phyloP scores from a whole-genome alignment of 2,797 vertebrate genomes.

The Argentina silus region DNA sequence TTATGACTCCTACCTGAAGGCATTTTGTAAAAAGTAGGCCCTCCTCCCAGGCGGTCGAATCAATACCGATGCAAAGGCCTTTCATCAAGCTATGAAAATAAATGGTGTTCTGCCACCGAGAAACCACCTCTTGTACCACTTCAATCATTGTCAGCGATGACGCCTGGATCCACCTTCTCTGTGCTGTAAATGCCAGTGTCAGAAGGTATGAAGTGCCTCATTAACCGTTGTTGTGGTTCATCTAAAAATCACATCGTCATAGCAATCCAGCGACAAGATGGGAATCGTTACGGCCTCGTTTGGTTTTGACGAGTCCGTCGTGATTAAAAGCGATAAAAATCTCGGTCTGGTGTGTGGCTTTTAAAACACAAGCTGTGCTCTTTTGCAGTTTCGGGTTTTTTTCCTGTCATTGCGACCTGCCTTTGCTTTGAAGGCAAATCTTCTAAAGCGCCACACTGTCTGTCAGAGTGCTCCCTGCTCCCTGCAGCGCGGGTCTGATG shows the following conservation, averaged over 20 bases:
- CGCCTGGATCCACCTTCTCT: neutral
- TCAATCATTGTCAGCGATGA: conserved; percentile 5
- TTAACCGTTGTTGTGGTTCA: too few relatives aligned
- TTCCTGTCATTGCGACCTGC: too few relatives aligned
- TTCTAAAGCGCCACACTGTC: conserved; percentile 47
- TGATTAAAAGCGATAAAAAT: too few relatives aligned
- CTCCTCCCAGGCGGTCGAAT: neutral
- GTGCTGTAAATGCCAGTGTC: too few relatives aligned
- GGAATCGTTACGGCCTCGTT: too few relatives aligned
- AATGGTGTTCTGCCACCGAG: neutral
- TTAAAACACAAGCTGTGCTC: too few relatives aligned
- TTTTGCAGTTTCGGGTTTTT: too few relatives aligned
- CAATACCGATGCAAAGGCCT: neutral
- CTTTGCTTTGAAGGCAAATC: conserved; percentile 19
- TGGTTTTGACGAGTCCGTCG: too few relatives aligned
- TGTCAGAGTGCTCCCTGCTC: conserved; percentile 14
- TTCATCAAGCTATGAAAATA: neutral
- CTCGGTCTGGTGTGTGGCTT: too few relatives aligned
- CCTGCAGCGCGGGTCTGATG: conserved; percentile 59
- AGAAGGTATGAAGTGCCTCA: too few relatives aligned
- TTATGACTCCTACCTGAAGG: neutral
- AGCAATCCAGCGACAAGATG: too few relatives aligned
- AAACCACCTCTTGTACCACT: neutral
- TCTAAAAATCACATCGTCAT: too few relatives aligned
- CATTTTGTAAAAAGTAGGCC: neutral